A percentile compares a stretch with the other conserved stretches of the same genome.
Conservation (phyloP, 2,888 invertebrate species). For the Caenorhabditis drosophilae region DNA sequence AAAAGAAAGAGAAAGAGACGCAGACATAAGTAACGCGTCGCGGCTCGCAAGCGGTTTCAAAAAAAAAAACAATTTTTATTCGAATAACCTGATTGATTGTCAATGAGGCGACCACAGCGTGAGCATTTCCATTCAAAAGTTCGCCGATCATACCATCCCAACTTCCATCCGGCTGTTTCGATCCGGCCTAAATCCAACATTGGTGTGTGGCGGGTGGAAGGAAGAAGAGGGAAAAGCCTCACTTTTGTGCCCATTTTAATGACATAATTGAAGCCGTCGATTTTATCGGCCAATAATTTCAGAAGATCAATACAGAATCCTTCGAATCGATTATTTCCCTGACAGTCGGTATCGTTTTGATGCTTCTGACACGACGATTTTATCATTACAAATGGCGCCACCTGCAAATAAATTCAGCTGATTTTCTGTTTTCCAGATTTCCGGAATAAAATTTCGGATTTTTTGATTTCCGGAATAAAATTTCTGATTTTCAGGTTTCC, state of each 20-base stretch:
- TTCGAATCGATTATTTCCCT: slow-evolving; percentile 79
- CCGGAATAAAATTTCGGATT: too few species aligned
- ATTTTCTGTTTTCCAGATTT: too few species aligned
- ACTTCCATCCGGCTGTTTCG: slow-evolving; percentile 63
- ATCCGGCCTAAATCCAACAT: slow-evolving; percentile 69
- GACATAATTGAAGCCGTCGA: slow-evolving; percentile 70
- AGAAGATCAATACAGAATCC: slow-evolving; percentile 69
- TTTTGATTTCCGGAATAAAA: too few species aligned
- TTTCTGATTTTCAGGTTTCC: too few species aligned
- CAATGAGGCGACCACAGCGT: slow-evolving; percentile 91
- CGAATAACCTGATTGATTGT: slow-evolving; percentile 91
- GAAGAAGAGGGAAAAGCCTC: not conserved
- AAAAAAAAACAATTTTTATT: too few species aligned
- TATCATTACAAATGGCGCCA: slow-evolving; percentile 85
- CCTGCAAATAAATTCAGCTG: slow-evolving; percentile 73
- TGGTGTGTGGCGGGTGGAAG: not conserved
- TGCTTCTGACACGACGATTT: slow-evolving; percentile 73
- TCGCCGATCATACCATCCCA: slow-evolving; percentile 70
- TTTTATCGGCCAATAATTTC: slow-evolving; percentile 68
- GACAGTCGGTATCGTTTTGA: slow-evolving; percentile 57
- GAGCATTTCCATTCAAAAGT: slow-evolving; percentile 76
- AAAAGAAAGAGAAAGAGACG: too few species aligned
- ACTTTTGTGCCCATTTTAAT: slow-evolving; percentile 48
- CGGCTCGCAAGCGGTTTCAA: too few species aligned
- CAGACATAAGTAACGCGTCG: too few species aligned